Percentiles rank a stretch among this genome's conserved stretches.
Evolutionary conservation across 2,797 vertebrate species (phyloP).

Genomic region (Bradypodion ventrale): DNA sequence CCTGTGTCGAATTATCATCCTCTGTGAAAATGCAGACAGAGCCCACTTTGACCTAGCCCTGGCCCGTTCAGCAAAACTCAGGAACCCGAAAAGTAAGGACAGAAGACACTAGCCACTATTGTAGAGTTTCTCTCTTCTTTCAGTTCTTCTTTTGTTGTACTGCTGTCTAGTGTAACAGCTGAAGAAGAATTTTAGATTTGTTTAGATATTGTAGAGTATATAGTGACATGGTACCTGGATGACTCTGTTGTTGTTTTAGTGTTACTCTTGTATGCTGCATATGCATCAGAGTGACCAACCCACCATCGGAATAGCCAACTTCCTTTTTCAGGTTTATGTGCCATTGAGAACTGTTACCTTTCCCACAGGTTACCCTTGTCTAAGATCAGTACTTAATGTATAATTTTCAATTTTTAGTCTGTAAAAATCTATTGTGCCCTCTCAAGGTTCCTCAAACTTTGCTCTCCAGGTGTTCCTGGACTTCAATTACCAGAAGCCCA

Average conservation of each 20-base stretch:
- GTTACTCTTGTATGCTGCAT: no score
- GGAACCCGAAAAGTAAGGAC: conserved; percentile 89
- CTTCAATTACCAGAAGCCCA: no score
- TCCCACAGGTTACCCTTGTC: not conserved
- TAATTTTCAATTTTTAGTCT: not conserved
- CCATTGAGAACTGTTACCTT: not conserved
- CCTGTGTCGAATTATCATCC: conserved; percentile 91
- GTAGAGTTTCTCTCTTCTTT: not conserved
- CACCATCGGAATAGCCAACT: no score
- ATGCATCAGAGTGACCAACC: no score
- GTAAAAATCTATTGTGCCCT: not conserved
- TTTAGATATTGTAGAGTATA: not conserved
- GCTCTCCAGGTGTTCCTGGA: no score
- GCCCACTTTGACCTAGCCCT: conserved; percentile 92
- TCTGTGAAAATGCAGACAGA: conserved; percentile 92
- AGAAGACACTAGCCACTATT: not conserved
- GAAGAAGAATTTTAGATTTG: not conserved
- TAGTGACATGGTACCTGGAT: no score
- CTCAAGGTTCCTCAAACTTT: no score
- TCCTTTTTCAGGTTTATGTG: not conserved
- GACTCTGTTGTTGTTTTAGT: no score
- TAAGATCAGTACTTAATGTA: not conserved
- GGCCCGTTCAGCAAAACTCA: conserved; percentile 86
- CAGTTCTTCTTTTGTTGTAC: not conserved
- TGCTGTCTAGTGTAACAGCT: not conserved